Percentiles rank a stretch among this genome's conserved stretches.
phyloP scores from a whole-genome alignment of 1,140 invertebrate genomes.

The Armadillidium nasatum region DNA sequence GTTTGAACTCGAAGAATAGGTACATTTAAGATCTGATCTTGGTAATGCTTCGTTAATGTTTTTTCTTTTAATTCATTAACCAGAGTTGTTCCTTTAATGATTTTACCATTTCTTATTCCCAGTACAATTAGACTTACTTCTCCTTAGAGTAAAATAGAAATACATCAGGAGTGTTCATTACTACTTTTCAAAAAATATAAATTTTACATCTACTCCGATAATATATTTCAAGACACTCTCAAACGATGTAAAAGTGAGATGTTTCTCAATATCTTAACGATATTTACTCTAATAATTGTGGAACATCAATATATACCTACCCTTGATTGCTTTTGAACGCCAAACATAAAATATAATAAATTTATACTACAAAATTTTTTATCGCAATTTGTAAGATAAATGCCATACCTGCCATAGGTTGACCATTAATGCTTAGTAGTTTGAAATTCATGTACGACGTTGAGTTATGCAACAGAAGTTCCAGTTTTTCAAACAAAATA shows the following conservation, averaged over 20 bases:
- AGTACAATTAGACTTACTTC: slow-evolving; percentile 45
- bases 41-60: slow-evolving; percentile 60
- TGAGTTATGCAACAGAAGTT: slow-evolving; percentile 65
- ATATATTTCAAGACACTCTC: too few species aligned
- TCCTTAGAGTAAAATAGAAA: slow-evolving; percentile 56
- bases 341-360: too few species aligned
- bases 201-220: too few species aligned
- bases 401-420: slow-evolving; percentile 44
- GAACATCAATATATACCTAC: too few species aligned
- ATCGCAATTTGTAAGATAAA: not conserved
- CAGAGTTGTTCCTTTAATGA: slow-evolving; percentile 52
- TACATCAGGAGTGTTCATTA: slow-evolving; percentile 51
- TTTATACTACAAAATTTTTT: too few species aligned
- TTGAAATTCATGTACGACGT: slow-evolving; percentile 38
- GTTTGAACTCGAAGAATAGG: slow-evolving; percentile 72
- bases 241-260: too few species aligned
- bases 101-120: slow-evolving; percentile 39
- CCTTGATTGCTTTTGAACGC: too few species aligned
- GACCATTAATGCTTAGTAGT: slow-evolving; percentile 32
- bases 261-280: too few species aligned
- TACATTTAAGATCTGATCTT: slow-evolving; percentile 66
- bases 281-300: too few species aligned
- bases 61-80: slow-evolving; percentile 61
- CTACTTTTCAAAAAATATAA: too few species aligned
- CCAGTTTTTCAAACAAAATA: slow-evolving; percentile 59